Conservation (phyloP, 2,797 vertebrate genomes). For the Sylvia borin region DNA sequence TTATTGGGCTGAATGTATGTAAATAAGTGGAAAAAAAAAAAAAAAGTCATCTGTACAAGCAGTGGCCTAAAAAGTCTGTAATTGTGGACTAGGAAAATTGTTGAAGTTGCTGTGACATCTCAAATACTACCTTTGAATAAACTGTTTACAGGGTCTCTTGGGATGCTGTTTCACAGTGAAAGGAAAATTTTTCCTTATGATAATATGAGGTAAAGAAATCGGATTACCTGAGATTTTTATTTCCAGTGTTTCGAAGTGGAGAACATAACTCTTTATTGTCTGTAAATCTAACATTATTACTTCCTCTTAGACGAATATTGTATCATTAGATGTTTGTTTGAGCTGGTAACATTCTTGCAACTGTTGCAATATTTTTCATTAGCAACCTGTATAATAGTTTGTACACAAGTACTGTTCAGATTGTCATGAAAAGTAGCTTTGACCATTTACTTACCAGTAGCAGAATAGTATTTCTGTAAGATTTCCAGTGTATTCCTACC, state of each 20-base stretch:
- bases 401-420: constrained; percentile 80
- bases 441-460: constrained; percentile 80
- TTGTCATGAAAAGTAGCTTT: constrained; percentile 83
- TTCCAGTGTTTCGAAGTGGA: constrained; percentile 78
- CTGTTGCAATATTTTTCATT: constrained; percentile 78
- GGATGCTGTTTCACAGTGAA: constrained; percentile 66
- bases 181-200: constrained; percentile 73
- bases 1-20: constrained; percentile 83
- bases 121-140: constrained; percentile 71
- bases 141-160: constrained; percentile 68
- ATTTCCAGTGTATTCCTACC: constrained; percentile 79
- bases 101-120: constrained; percentile 75
- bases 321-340: constrained; percentile 85
- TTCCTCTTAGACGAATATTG: constrained; percentile 82
- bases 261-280: constrained; percentile 78
- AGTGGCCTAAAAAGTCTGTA: constrained; percentile 77
- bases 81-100: constrained; percentile 69
- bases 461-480: constrained; percentile 81
- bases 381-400: constrained; percentile 82
- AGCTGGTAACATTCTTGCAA: constrained; percentile 80
- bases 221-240: constrained; percentile 74
- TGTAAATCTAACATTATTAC: constrained; percentile 82
- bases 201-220: constrained; percentile 71
- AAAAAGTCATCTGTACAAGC: constrained; percentile 69
- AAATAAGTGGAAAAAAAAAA: constrained; percentile 70